Evolutionary conservation across 2,888 invertebrate species (phyloP).

Genomic region (Marasmarcha lunaedactyla): DNA sequence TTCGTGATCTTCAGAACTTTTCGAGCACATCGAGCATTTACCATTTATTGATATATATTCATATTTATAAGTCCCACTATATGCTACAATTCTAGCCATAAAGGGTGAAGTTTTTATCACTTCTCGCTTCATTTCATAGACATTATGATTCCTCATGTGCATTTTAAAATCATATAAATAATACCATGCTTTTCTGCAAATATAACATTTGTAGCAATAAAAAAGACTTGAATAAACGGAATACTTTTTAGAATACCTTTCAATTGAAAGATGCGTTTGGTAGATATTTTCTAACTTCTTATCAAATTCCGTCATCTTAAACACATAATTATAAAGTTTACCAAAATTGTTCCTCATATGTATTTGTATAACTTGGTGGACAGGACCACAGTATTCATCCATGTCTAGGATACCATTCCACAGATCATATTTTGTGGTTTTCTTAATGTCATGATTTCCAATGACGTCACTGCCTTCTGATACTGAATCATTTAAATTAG

Average conservation of each 20-base stretch:
- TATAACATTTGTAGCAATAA: conserved; percentile 29
- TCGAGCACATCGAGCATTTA: conserved; percentile 27
- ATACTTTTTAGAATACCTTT: not conserved
- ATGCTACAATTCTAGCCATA: too few relatives aligned
- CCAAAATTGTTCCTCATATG: conserved; percentile 20
- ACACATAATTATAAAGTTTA: conserved; percentile 13
- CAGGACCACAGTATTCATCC: conserved; percentile 22
- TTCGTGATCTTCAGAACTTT: conserved; percentile 7
- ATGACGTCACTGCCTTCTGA: too few relatives aligned
- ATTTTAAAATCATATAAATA: conserved; percentile 23
- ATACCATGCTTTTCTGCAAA: conserved; percentile 35
- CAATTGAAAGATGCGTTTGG: not conserved
- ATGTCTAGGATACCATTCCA: conserved; percentile 17
- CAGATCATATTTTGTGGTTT: not conserved
- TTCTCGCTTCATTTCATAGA: not conserved
- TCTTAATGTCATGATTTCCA: not conserved
- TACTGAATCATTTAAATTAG: too few relatives aligned
- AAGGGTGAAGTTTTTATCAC: too few relatives aligned
- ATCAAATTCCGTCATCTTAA: not conserved
- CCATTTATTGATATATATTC: conserved; percentile 14
- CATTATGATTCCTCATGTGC: conserved; percentile 21
- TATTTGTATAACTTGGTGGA: not conserved
- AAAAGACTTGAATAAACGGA: not conserved
- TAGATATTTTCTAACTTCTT: too few relatives aligned
- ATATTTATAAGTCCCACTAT: too few relatives aligned